These are phyloP conservation scores for Lamellibrachia luymesi DNA, from an alignment of 1,140 invertebrate species.

Conservation along the genomic window DNA sequence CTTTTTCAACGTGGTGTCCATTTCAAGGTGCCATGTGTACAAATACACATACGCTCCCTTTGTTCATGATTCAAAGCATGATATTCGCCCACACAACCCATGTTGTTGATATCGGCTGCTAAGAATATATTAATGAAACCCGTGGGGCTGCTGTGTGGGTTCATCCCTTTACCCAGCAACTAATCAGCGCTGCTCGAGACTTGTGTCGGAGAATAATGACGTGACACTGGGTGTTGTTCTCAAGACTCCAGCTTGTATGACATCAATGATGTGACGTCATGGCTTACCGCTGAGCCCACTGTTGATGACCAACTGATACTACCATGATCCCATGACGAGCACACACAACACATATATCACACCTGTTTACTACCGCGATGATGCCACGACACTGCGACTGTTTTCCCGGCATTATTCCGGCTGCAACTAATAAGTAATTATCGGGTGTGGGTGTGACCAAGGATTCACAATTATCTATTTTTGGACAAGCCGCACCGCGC, in stretches of 20 bases:
- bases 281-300: no score
- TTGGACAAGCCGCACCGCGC: background rate
- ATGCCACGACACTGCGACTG: background rate
- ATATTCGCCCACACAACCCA: background rate
- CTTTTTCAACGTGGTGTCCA: no score
- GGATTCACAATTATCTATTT: background rate
- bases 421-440: background rate
- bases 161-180: background rate
- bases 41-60: background rate
- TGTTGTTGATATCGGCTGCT: background rate
- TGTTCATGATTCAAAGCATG: background rate
- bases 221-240: background rate
- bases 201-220: background rate
- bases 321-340: background rate
- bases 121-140: background rate
- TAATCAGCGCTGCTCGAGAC: background rate
- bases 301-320: background rate
- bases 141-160: background rate
- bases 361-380: background rate
- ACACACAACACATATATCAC: background rate
- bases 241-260: background rate
- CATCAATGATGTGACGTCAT: background rate
- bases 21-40: no score
- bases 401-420: background rate
- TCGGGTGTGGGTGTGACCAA: background rate